Evolutionary conservation across 2,113 vertebrate species (phyloP).

Genomic region (Rhinolophus ferrumequinum): DNA sequence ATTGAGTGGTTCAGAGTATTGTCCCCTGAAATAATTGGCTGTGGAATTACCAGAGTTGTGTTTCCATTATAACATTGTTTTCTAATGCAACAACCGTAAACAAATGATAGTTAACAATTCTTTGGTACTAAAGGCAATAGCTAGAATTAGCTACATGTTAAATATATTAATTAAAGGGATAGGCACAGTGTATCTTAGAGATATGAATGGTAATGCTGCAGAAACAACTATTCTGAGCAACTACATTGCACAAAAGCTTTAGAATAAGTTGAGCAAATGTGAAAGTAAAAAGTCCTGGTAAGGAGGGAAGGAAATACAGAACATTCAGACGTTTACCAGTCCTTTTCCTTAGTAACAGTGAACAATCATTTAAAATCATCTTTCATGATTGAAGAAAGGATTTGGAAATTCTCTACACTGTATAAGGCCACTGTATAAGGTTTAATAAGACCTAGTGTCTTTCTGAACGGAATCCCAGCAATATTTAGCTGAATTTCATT

Average conservation of each 20-base stretch:
- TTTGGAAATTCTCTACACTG: constrained; percentile 1
- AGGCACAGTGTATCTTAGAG: not conserved
- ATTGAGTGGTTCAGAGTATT: constrained; percentile 8
- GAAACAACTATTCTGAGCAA: not conserved
- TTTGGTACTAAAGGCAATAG: not conserved
- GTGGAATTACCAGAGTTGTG: not conserved
- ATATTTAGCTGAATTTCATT: constrained; percentile 13
- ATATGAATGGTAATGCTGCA: not conserved
- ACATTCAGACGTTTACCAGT: not conserved
- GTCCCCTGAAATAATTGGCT: constrained; percentile 29
- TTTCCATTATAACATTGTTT: constrained; percentile 47
- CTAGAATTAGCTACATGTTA: not conserved
- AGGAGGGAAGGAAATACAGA: not conserved
- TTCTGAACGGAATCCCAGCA: not conserved
- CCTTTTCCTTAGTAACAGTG: not conserved
- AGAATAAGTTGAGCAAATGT: constrained; percentile 19
- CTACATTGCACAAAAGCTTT: not conserved
- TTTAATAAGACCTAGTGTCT: constrained; percentile 41
- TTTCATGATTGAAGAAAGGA: constrained; percentile 22
- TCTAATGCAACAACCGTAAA: constrained; percentile 19
- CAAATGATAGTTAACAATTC: constrained; percentile 30
- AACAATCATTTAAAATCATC: not conserved
- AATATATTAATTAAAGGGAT: not conserved
- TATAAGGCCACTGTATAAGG: not conserved
- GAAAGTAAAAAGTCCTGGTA: not conserved